Base-by-base conservation (phyloP, 1,140 invertebrate genomes). In the Probaryconus sp. region DNA sequence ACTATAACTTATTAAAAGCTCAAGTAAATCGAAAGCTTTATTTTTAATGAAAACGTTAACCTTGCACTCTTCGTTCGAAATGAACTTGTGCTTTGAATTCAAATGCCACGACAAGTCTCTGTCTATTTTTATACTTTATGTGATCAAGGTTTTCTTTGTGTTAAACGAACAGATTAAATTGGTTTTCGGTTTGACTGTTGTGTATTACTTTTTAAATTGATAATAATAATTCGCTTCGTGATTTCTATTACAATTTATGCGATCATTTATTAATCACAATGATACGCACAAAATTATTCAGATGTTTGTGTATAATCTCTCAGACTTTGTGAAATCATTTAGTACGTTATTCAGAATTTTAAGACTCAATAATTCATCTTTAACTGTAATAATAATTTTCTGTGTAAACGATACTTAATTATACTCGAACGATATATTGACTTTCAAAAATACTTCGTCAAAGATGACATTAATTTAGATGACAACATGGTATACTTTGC, bases 371-470 rank as follows among this genome's bases (percentile, higher is more conserved):
- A n/a, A n/a, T n/a, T n/a, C n/a, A n/a, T n/a, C n/a, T n/a, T n/a
- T n/a, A n/a, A n/a, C n/a, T n/a, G n/a, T n/a, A n/a, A n/a, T n/a
- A n/a, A n/a, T n/a, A n/a, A n/a, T n/a, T n/a, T n/a, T n/a, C n/a
- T 3, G 21, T 24, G 21, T 7, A 24, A 24, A 24, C 21, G 21
- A 3, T n/a, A n/a, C n/a, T n/a, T 31, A 31, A 31, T 24, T 92
- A 92, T 83, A 94, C 92, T 81, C 91, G 92, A 89, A 85, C 87
- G 17, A 63, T 10, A 48, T 24, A 48, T 45, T 24, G 37, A 7
- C 20, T 33, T 56, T 40, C 11, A 2, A 47, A n/a, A 48, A 4
- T 10, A 35, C 24, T 43, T 43, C 13, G 14, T 63, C 18, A 26
- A 48, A 38, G 42, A 30, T 5, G 14, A 37, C 21, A 47, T 67